A percentile compares a stretch with the other conserved stretches of the same genome.
phyloP scores from a whole-genome alignment of 2,113 vertebrate genomes.

The Zosterops pallidus region DNA sequence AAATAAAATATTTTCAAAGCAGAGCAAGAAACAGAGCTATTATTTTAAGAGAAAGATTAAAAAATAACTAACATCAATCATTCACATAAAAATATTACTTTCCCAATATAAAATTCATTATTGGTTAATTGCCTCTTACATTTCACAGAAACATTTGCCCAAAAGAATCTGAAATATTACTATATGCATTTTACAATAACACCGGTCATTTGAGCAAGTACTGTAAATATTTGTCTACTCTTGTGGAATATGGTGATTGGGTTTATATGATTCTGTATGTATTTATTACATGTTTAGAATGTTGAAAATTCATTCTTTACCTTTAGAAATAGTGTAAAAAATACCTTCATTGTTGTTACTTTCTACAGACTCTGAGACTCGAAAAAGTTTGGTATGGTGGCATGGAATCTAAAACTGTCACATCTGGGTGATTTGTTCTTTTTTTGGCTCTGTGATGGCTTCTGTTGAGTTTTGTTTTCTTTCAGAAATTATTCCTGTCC shows the following conservation, averaged over 20 bases:
- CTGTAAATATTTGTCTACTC: background rate
- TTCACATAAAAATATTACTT: background rate
- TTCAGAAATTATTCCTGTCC: background rate
- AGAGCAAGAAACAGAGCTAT: background rate
- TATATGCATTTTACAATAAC: background rate
- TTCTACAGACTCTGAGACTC: fast-evolving
- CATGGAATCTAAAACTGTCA: background rate
- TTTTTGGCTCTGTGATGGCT: background rate
- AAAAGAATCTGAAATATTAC: background rate
- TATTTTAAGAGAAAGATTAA: background rate
- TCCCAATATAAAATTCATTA: background rate
- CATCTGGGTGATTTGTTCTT: background rate
- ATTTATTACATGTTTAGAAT: background rate
- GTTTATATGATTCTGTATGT: background rate
- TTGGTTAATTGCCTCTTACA: background rate
- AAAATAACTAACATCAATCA: background rate
- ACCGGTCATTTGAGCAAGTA: background rate
- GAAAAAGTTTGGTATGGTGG: fast-evolving
- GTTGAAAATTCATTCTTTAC: background rate
- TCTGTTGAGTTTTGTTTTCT: background rate
- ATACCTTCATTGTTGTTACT: background rate
- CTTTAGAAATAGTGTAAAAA: background rate
- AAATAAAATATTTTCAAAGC: constrained; percentile 3
- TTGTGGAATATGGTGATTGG: background rate
- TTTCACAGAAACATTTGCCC: background rate